Evolutionary conservation across 2,888 invertebrate genomes (phyloP).

Genomic region (Thalpophila matura): DNA sequence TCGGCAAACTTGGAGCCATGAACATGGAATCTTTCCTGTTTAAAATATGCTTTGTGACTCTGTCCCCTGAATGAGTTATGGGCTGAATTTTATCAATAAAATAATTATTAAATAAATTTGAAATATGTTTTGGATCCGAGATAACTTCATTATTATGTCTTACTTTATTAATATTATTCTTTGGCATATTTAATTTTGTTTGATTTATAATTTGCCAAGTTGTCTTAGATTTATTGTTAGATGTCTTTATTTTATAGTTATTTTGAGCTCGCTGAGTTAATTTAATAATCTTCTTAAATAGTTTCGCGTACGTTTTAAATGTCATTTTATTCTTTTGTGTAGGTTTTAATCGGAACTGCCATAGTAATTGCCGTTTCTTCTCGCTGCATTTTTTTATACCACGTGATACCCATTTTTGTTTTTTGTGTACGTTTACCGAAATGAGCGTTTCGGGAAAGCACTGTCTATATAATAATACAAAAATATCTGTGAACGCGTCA

Average conservation of each 20-base stretch:
- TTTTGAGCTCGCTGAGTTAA: background rate
- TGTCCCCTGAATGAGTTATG: background rate
- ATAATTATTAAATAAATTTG: background rate
- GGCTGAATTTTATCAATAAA: constrained; percentile 8
- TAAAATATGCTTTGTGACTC: background rate
- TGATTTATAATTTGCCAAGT: background rate
- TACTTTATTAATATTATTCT: background rate
- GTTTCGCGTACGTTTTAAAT: background rate
- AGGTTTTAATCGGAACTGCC: background rate
- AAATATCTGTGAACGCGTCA: background rate
- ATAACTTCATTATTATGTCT: background rate
- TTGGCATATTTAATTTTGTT: background rate
- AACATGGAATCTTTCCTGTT: background rate
- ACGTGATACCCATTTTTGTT: background rate
- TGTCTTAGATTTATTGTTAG: background rate
- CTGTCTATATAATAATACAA: background rate
- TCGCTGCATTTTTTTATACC: background rate
- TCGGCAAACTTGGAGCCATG: background rate
- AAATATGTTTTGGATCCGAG: background rate
- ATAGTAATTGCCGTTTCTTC: background rate
- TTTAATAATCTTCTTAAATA: background rate
- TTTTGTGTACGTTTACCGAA: background rate
- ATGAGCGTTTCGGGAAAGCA: background rate
- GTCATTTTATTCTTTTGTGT: background rate
- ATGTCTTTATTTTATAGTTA: background rate